Percentiles rank a stretch among this genome's conserved stretches.
phyloP scores from a whole-genome alignment of 2,888 invertebrate genomes.

The Hyalella azteca region DNA sequence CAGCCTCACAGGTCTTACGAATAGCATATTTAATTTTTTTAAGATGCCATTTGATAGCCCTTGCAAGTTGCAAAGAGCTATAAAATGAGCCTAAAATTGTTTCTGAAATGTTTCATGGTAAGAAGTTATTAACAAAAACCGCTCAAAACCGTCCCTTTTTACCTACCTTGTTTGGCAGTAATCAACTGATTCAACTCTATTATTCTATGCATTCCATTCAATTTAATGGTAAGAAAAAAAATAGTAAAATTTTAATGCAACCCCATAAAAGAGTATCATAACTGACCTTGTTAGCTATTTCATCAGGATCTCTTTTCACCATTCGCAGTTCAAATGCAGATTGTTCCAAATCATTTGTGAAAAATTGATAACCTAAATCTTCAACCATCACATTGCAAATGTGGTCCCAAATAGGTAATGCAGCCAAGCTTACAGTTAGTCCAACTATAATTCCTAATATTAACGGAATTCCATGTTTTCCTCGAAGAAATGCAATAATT shows the following conservation, averaged over 20 bases:
- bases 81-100: too few relatives aligned
- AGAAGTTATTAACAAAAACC: neutral
- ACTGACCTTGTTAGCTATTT: slow-evolving; percentile 6
- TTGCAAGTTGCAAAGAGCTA: too few relatives aligned
- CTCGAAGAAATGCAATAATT: neutral
- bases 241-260: neutral
- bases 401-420: neutral
- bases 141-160: too few relatives aligned
- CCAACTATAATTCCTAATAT: neutral
- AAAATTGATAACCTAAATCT: neutral
- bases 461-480: neutral
- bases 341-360: neutral
- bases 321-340: neutral
- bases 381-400: neutral
- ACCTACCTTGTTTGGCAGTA: too few relatives aligned
- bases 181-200: too few relatives aligned
- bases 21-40: too few relatives aligned
- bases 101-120: neutral
- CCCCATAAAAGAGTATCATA: neutral
- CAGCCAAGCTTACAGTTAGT: neutral
- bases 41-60: too few relatives aligned
- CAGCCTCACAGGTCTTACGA: too few relatives aligned
- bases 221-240: neutral
- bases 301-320: slow-evolving; percentile 19
- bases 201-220: too few relatives aligned